phyloP scores from a whole-genome alignment of 2,113 vertebrate genomes.

The Daboia siamensis region DNA sequence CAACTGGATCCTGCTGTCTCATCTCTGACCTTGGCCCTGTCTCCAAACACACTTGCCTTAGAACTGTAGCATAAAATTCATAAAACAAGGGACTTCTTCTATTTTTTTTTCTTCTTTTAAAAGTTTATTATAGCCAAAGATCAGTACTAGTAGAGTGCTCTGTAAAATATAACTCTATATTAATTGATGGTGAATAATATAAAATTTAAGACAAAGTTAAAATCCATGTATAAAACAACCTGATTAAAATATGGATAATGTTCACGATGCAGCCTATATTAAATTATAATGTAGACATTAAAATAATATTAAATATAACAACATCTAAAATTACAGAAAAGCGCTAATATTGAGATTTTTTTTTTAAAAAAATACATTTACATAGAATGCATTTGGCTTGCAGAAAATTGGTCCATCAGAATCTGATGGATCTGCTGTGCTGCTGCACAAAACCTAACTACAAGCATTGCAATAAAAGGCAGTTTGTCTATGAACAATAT shows the following conservation, averaged over 20 bases:
- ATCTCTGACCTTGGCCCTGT: no score
- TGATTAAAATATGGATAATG: background rate
- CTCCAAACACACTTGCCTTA: background rate
- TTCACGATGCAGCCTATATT: background rate
- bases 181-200: background rate
- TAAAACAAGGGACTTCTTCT: background rate
- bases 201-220: background rate
- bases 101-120: background rate
- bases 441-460: background rate
- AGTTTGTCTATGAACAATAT: background rate
- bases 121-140: background rate
- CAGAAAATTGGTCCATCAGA: background rate
- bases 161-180: background rate
- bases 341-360: background rate
- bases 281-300: background rate
- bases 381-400: background rate
- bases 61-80: background rate
- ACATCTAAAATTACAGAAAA: background rate
- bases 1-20: background rate
- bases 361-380: no score
- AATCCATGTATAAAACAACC: background rate
- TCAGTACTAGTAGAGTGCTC: background rate
- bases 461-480: background rate
- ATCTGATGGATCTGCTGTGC: background rate
- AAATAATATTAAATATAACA: background rate